Conservation (phyloP, 2,797 vertebrate species). For the Pristis pectinata region DNA sequence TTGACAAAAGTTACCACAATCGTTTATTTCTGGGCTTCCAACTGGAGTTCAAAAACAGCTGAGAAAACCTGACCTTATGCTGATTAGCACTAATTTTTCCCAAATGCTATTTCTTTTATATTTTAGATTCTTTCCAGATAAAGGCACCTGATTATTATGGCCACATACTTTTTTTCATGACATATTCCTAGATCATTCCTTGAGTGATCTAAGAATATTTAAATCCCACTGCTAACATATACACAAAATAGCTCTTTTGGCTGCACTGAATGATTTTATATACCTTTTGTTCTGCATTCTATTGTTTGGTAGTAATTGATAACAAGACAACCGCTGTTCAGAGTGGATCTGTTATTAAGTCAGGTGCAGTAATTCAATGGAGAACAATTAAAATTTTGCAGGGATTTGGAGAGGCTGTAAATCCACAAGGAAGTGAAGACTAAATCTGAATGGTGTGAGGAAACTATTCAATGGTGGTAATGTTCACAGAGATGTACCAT, state of each 20-base stretch:
- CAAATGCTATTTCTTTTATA: no score
- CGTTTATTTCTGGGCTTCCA: not conserved
- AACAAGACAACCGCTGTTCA: not conserved
- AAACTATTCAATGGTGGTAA: not conserved
- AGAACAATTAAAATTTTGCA: not conserved
- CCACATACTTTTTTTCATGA: not conserved
- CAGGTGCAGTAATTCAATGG: not conserved
- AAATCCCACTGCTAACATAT: not conserved
- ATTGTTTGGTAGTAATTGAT: not conserved
- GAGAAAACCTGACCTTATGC: no score
- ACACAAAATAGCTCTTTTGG: not conserved
- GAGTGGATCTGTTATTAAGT: not conserved
- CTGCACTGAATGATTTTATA: not conserved
- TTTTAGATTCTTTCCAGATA: not conserved
- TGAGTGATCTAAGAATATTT: not conserved
- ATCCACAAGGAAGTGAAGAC: not conserved
- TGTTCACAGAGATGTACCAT: not conserved
- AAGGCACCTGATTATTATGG: not conserved
- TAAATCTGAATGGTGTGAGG: not conserved
- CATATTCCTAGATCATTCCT: not conserved
- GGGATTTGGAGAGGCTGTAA: not conserved
- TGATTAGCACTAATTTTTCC: no score
- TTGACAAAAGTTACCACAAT: not conserved
- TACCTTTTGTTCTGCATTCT: not conserved
- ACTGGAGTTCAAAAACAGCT: not conserved